Base-by-base conservation (phyloP, 1,140 invertebrate species). In the Macrostomum lignano region DNA sequence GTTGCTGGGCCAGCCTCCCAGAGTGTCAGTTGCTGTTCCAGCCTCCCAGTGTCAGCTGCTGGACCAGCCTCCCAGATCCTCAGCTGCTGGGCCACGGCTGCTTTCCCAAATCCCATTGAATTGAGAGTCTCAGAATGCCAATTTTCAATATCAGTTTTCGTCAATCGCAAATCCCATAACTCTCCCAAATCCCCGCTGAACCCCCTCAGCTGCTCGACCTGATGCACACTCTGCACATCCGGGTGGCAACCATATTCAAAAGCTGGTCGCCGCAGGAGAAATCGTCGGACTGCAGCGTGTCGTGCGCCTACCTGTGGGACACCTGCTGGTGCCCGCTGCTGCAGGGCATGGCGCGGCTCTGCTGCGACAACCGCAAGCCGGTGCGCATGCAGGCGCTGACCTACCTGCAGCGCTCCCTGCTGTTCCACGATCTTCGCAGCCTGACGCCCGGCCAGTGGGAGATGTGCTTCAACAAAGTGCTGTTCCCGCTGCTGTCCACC, bases 181-280 rank as follows among this genome's bases (percentile, higher is more conserved):
- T n/a, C n/a, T n/a, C n/a, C n/a, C n/a, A n/a, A n/a, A n/a, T n/a
- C n/a, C n/a, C n/a, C n/a, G n/a, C n/a, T n/a, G n/a, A n/a, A n/a
- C n/a, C n/a, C 23, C 45, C 67, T 20, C 67, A 88, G 64, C 57
- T 94, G 13, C 50, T 91, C 20, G 81, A 91, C 55, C 58, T 93
- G 31, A 86, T 93, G 74, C 76, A 88, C 49, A 86, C 78, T 0
- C 55, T 93, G 10, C 82, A 93, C 51, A 82, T 76, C 2, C 65
- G 79, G 34, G 82, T 78, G 0, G 74, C 76, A 1, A 72, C 79
- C 40, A 78, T 91, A 34, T 84, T 78, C 48, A 67, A 68, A 36
- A 78, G 75, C 67, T 86, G 78, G 77, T 68, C 72, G 0, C 71
- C 78, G 44, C 74, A 78, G 55, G 36, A 45, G 34, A n/a, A n/a